Percentiles rank a stretch among this genome's conserved stretches.
Evolutionary conservation across 2,888 invertebrate species (phyloP).

Genomic region (Epistrophe grossulariae): DNA sequence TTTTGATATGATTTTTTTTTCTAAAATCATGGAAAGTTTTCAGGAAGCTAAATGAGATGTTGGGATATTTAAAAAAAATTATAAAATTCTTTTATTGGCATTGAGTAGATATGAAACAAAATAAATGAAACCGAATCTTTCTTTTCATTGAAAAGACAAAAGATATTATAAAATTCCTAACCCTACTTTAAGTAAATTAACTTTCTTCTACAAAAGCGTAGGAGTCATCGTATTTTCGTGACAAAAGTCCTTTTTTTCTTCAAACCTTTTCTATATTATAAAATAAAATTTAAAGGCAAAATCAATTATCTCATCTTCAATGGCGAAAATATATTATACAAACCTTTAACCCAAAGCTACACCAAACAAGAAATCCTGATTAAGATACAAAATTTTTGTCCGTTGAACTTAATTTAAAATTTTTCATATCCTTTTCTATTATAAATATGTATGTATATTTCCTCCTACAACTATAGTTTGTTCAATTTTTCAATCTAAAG

Average conservation of each 20-base stretch:
- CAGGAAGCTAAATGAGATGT: too few relatives aligned
- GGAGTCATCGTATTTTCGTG: background rate
- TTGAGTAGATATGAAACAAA: too few relatives aligned
- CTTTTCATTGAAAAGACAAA: background rate
- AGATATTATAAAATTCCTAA: background rate
- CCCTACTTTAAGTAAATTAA: background rate
- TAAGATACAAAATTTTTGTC: slow-evolving; percentile 28
- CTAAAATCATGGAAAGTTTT: too few relatives aligned
- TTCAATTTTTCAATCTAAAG: slow-evolving; percentile 39
- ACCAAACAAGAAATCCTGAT: slow-evolving; percentile 24
- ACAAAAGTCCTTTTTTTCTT: background rate
- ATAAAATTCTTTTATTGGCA: background rate
- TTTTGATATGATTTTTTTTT: too few relatives aligned
- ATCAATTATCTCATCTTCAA: slow-evolving; percentile 34
- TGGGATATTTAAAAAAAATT: too few relatives aligned
- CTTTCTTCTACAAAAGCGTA: background rate
- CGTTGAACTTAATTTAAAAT: slow-evolving; percentile 25
- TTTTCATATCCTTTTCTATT: background rate
- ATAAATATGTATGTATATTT: background rate
- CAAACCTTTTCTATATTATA: slow-evolving; percentile 2
- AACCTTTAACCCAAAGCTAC: slow-evolving; percentile 5
- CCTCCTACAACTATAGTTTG: background rate
- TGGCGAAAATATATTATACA: slow-evolving; percentile 9
- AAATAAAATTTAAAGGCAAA: slow-evolving; percentile 21
- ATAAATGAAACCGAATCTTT: background rate